A percentile compares a stretch with the other conserved stretches of the same genome.
phyloP scores from a whole-genome alignment of 2,113 vertebrate species.

The Colius striatus region DNA sequence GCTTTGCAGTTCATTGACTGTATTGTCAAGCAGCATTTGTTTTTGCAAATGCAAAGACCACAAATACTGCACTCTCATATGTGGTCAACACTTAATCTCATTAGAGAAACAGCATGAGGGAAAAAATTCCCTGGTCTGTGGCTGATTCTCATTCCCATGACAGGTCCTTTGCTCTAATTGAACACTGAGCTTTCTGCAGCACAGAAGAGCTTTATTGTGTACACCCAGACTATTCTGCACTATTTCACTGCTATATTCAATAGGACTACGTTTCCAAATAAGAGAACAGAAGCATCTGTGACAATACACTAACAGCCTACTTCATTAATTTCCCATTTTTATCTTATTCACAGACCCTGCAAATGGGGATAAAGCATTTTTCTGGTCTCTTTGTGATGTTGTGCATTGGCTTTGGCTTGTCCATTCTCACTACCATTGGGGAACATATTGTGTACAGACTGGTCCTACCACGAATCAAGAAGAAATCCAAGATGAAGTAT shows the following conservation, averaged over 20 bases:
- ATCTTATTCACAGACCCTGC: slow-evolving; percentile 85
- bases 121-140: background rate
- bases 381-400: slow-evolving; percentile 97
- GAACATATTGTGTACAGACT: slow-evolving; percentile 92
- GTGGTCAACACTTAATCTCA: background rate
- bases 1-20: background rate
- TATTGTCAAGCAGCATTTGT: background rate
- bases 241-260: background rate
- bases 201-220: background rate
- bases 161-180: background rate
- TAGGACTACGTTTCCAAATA: background rate
- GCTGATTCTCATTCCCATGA: background rate
- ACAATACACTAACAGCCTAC: background rate
- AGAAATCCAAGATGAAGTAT: slow-evolving; percentile 89
- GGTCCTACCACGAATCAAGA: slow-evolving; percentile 89
- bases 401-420: slow-evolving; percentile 90
- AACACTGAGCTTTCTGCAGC: background rate
- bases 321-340: background rate
- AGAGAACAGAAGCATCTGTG: background rate
- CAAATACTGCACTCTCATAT: background rate
- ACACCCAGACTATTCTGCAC: background rate
- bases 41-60: background rate
- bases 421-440: slow-evolving; percentile 91
- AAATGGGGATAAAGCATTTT: slow-evolving; percentile 98
- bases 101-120: background rate